phyloP scores from a whole-genome alignment of 1,140 invertebrate species.

The Philopotamus ludificatus region DNA sequence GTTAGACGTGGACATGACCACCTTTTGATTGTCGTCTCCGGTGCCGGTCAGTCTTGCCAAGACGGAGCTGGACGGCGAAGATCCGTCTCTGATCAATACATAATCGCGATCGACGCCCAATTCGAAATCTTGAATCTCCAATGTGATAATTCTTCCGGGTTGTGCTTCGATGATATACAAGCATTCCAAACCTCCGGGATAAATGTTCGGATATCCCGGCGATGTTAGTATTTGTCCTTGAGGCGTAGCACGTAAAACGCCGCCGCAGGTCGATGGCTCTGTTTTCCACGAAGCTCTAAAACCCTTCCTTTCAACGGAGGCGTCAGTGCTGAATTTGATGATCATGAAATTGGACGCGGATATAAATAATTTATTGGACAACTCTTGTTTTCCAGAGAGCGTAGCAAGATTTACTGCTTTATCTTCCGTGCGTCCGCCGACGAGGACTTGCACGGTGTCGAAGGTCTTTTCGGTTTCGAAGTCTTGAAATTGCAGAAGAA shows the following conservation, averaged over 20 bases:
- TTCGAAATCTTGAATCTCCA: constrained; percentile 89
- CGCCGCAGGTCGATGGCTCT: constrained; percentile 86
- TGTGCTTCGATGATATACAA: constrained; percentile 89
- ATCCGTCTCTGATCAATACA: constrained; percentile 85
- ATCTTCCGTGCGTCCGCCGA: constrained; percentile 92
- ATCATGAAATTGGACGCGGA: constrained; percentile 98
- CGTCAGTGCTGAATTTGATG: constrained; percentile 93
- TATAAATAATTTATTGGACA: constrained; percentile 80
- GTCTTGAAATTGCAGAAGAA: constrained; percentile 91
- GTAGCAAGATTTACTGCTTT: constrained; percentile 89
- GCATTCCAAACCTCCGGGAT: constrained; percentile 92
- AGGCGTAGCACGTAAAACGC: constrained; percentile 75
- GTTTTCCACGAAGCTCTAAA: constrained; percentile 93
- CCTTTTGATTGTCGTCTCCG: constrained; percentile 72
- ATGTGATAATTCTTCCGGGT: constrained; percentile 80
- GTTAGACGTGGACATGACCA: constrained; percentile 88
- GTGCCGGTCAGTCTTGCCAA: constrained; percentile 81
- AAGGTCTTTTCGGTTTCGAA: constrained; percentile 96
- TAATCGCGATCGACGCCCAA: constrained; percentile 83
- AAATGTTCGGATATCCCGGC: constrained; percentile 87
- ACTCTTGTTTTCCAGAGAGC: constrained; percentile 83
- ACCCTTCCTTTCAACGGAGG: constrained; percentile 89
- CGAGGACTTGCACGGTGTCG: constrained; percentile 93
- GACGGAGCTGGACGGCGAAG: constrained; percentile 77
- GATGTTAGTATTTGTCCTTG: constrained; percentile 83